These are phyloP conservation scores for Coptotermes formosanus DNA, from an alignment of 1,140 invertebrate species.

Conservation along the genomic window DNA sequence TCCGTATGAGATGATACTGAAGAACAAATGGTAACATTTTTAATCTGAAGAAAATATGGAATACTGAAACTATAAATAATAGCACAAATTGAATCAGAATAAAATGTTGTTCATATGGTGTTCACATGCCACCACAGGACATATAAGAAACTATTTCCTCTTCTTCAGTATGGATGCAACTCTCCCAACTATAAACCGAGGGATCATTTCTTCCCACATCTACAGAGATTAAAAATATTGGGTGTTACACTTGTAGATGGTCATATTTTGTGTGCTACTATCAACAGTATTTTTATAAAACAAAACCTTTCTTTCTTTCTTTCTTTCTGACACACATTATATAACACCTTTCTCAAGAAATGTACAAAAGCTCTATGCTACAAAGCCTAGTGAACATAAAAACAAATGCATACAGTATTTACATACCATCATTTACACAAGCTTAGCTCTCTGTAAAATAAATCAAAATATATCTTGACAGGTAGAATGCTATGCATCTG, in stretches of 20 bases:
- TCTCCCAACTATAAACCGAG: neutral
- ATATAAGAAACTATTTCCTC: neutral
- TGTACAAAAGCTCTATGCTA: slow-evolving; percentile 4
- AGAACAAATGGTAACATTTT: neutral
- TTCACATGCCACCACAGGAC: neutral
- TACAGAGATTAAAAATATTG: neutral
- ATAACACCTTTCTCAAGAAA: neutral
- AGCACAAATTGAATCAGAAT: neutral
- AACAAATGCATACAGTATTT: slow-evolving; percentile 13
- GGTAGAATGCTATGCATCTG: neutral
- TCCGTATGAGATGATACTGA: neutral
- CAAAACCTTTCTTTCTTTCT: neutral
- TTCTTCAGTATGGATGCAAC: neutral
- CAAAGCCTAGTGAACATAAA: slow-evolving; percentile 12
- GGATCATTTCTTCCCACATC: neutral
- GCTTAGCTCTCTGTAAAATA: neutral
- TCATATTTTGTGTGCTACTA: neutral
- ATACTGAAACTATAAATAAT: neutral
- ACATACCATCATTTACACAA: slow-evolving; percentile 12
- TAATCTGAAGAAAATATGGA: neutral
- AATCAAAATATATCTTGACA: neutral
- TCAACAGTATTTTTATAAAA: neutral
- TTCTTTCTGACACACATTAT: neutral
- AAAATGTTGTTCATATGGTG: neutral
- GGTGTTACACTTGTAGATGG: neutral